phyloP scores from a whole-genome alignment of 2,797 vertebrate species.

The Acanthopagrus latus region DNA sequence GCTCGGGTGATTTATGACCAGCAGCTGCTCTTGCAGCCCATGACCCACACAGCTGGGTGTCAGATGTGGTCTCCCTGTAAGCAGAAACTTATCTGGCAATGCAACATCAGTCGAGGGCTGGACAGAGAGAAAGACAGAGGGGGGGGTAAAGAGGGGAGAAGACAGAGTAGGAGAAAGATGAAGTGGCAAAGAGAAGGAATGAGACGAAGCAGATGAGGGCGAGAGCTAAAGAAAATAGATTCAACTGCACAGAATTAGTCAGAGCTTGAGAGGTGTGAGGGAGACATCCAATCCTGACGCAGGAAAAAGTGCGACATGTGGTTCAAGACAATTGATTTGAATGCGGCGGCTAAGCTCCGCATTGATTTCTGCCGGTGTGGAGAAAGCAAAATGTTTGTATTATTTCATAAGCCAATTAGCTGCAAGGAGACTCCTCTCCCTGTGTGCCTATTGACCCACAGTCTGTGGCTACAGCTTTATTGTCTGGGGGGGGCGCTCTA shows the following conservation, averaged over 20 bases:
- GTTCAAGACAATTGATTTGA: conserved; percentile 82
- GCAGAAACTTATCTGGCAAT: conserved; percentile 83
- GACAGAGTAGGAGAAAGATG: conserved; percentile 72
- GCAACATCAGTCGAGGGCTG: conserved; percentile 71
- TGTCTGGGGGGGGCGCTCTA: conserved; percentile 86
- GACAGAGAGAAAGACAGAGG: conserved; percentile 50
- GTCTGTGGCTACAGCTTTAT: conserved; percentile 80
- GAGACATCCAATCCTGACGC: conserved; percentile 72
- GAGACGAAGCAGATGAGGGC: conserved; percentile 47
- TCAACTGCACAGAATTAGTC: conserved; percentile 49
- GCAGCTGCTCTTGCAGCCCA: conserved; percentile 91
- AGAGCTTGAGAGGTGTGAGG: conserved; percentile 23
- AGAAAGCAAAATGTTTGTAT: conserved; percentile 98
- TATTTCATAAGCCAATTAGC: conserved; percentile 97
- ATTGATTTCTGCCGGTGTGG: conserved; percentile 91
- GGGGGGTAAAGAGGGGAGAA: conserved; percentile 41
- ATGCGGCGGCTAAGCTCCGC: conserved; percentile 88
- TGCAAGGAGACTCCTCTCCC: conserved; percentile 91
- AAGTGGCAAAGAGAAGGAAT: conserved; percentile 34
- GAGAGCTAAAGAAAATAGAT: conserved; percentile 43
- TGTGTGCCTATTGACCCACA: conserved; percentile 89
- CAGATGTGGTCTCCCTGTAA: conserved; percentile 91
- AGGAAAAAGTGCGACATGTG: conserved; percentile 48
- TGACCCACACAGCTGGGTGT: conserved; percentile 88
- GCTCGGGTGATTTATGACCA: conserved; percentile 92